phyloP scores from a whole-genome alignment of 2,113 vertebrate species.

The Larimichthys crocea region DNA sequence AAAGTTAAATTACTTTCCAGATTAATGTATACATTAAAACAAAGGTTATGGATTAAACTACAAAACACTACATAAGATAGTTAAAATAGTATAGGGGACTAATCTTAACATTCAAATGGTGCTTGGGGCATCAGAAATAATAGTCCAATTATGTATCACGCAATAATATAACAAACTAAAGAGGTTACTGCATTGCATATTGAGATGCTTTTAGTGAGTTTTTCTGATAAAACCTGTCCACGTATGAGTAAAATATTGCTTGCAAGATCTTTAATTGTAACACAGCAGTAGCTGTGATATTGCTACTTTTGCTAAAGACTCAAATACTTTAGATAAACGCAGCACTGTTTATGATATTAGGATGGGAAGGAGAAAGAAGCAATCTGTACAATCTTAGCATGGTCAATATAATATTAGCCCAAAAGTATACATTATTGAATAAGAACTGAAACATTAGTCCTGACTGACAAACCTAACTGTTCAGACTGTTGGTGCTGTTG shows the following conservation, averaged over 20 bases:
- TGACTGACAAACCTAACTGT: too few relatives aligned
- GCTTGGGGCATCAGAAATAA: background rate
- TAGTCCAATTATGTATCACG: background rate
- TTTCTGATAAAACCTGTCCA: background rate
- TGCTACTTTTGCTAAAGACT: background rate
- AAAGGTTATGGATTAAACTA: background rate
- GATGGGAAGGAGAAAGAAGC: background rate
- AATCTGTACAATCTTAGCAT: background rate
- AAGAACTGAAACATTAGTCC: background rate
- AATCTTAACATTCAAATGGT: background rate
- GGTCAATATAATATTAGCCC: too few relatives aligned
- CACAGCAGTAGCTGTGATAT: background rate
- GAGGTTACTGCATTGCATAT: background rate
- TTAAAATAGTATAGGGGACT: background rate
- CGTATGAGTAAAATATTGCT: background rate
- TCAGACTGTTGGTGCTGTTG: constrained; percentile 1
- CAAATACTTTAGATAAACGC: background rate
- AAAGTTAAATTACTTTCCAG: background rate
- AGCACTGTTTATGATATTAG: background rate
- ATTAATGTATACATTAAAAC: background rate
- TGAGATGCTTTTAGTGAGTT: background rate
- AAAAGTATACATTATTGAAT: background rate
- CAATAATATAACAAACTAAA: background rate
- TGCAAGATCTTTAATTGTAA: background rate
- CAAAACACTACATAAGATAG: too few relatives aligned